Base-by-base conservation (phyloP, 2,888 invertebrate genomes). In the Lycaena phlaeas region DNA sequence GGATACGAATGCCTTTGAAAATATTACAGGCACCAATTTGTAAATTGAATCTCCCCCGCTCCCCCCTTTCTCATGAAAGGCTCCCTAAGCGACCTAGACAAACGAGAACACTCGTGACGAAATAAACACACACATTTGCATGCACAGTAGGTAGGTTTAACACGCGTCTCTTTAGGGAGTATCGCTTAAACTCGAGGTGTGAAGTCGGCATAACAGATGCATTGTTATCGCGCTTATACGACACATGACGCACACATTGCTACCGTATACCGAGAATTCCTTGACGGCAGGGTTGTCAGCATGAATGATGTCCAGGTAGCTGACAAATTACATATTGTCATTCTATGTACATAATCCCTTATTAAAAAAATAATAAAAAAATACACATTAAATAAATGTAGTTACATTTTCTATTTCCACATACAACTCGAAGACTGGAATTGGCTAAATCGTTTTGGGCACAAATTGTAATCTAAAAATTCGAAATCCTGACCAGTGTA, bases 221-320 rank as follows among this genome's bases (percentile, higher is more conserved):
- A 72, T 74, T 75, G 72, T 75, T 75, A 70, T 67, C 68, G 59
- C 56, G 55, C 54, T 56, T 57, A 52, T 54, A 59, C 53, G 57
- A 51, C 52, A 55, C 46, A 29, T n/a, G 49, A 48, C 47, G 46
- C 49, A 42, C 43, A 43, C 45, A 42, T 36, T 36, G 25, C 37
- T 40, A 41, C 29, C 40, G 44, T 46, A 44, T 45, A 45, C 44
- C 31, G 42, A 37, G 44, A 41, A 50, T 51, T 48, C 41, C 46
- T 41, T 50, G 52, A 47, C 46, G 49, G 38, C 49, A 54, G 53
- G 51, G 52, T 41, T 55, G 51, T 39, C 47, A 41, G 28, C n/a
- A 36, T 46, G 42, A 50, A 44, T 43, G 45, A 48, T 45, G 38
- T 43, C 46, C 46, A 42, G n/a, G 43, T 14, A 18, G 4, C 18